Evolutionary conservation across 92 coral and sea anemone species (phyloP), one percentile per base, ranked within the genome.

Genomic region (Meandrina meandrites): DNA sequence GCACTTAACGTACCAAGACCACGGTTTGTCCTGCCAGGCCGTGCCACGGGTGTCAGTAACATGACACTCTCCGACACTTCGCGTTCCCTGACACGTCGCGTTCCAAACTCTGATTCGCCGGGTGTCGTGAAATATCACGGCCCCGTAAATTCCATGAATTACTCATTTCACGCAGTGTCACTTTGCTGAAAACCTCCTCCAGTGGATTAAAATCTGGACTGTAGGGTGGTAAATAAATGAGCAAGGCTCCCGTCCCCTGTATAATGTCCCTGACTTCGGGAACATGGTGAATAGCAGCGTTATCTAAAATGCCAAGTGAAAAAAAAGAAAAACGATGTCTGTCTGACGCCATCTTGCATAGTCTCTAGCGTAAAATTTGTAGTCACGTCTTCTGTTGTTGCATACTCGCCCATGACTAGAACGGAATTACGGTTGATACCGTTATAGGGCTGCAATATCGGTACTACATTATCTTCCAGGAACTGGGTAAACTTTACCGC

Each of bases 181-280:
- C 87, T 83, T 83, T 83, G 80, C 87, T 84, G 36, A 84, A 84
- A 27, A 68, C 30, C 77, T 86, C 89, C 78, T 86, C 89, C 34
- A 77, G 45, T 40, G 89, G 89, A 60, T 86, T 75, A n/a, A 21
- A 62, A 64, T 86, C 89, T 3, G 83, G 89, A 67, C 84, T 76
- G 83, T 86, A 86, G 3, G 89, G 89, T 37, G 84, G 89, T 31
- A 77, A 80, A 72, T 77, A 86, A 76, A 86, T 8, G 2, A 83
- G 79, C 58, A 53, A 14, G 13, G 58, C 58, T 53, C 58, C 58
- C 1, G 42, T 70, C 1, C 35, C 75, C 8, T 35, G n/a, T n/a
- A n/a, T 22, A 70, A 70, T 35, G 31, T 28, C 75, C 34, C 75
- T 70, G 1, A 18, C 35, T 1, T 22, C 14, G 7, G 15, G 16